These are phyloP conservation scores for Saguinus midas DNA, from an alignment of 2,113 vertebrate species.

Conservation along the genomic window DNA sequence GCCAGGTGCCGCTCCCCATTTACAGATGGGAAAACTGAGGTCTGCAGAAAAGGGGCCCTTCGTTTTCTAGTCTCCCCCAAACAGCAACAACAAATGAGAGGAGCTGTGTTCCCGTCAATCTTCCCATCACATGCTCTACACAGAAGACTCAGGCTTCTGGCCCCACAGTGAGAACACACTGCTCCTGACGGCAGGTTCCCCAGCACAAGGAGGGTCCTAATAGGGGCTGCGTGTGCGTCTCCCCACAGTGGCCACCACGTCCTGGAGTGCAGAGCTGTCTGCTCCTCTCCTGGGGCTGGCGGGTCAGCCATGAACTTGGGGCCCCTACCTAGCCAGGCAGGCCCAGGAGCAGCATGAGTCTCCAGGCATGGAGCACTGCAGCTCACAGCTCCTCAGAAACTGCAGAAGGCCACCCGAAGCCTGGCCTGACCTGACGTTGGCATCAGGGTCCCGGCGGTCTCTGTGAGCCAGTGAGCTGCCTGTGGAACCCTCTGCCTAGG, in stretches of 20 bases:
- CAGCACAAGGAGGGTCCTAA: accelerated
- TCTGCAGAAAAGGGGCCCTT: too few species aligned
- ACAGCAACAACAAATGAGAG: background rate
- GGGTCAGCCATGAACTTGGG: background rate
- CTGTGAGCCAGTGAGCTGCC: background rate
- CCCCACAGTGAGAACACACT: background rate
- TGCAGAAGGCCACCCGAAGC: background rate
- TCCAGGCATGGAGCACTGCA: background rate
- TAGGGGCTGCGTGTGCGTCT: too few species aligned
- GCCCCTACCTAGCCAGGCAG: background rate
- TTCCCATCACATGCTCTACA: background rate
- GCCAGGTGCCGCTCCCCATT: background rate
- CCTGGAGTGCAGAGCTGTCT: accelerated
- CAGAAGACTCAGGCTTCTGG: background rate
- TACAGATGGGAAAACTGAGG: background rate
- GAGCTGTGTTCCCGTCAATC: background rate
- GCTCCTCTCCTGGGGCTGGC: background rate
- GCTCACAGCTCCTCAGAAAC: background rate
- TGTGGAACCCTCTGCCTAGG: background rate
- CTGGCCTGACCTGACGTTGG: accelerated
- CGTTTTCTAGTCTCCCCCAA: background rate
- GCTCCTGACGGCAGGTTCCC: background rate
- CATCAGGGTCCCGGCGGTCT: background rate
- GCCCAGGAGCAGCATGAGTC: background rate
- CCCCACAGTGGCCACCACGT: too few species aligned